Conservation (phyloP, 1,140 invertebrate species). For the Dufourea novaeangliae region DNA sequence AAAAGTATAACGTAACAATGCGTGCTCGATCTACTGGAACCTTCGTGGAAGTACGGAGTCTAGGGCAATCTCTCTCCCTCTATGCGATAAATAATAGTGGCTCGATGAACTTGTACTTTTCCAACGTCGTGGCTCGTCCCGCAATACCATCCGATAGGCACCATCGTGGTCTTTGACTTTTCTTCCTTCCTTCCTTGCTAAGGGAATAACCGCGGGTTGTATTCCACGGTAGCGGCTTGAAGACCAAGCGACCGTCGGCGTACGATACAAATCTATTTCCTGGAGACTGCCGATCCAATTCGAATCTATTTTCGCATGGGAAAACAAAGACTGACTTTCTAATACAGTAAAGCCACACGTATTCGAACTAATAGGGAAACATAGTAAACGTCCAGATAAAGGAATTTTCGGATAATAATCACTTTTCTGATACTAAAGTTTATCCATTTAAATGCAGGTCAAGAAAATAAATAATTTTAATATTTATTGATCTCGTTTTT, state of each 20-base stretch:
- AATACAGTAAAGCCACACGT: no score
- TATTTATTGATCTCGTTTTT: no score
- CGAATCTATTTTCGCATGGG: background rate
- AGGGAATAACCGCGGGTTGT: constrained; percentile 35
- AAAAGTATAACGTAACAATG: constrained; percentile 77
- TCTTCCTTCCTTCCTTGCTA: constrained; percentile 44
- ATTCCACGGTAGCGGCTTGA: constrained; percentile 15
- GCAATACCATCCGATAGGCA: constrained; percentile 61
- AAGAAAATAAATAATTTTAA: no score
- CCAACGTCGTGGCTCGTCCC: constrained; percentile 63
- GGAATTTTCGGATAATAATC: no score
- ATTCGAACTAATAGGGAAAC: no score
- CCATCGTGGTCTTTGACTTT: constrained; percentile 52
- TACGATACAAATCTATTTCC: constrained; percentile 35
- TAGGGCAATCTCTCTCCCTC: constrained; percentile 55
- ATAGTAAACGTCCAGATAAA: no score
- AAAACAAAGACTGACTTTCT: background rate
- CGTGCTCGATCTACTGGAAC: constrained; percentile 71
- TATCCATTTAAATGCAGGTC: no score
- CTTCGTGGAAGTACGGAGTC: constrained; percentile 57
- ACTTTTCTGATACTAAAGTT: no score
- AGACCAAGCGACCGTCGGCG: constrained; percentile 13
- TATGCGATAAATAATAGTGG: constrained; percentile 77
- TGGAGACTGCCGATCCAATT: no score
- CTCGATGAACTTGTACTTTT: constrained; percentile 78